Base-by-base conservation (phyloP, 2,113 vertebrate genomes). In the Xiphias gladius region DNA sequence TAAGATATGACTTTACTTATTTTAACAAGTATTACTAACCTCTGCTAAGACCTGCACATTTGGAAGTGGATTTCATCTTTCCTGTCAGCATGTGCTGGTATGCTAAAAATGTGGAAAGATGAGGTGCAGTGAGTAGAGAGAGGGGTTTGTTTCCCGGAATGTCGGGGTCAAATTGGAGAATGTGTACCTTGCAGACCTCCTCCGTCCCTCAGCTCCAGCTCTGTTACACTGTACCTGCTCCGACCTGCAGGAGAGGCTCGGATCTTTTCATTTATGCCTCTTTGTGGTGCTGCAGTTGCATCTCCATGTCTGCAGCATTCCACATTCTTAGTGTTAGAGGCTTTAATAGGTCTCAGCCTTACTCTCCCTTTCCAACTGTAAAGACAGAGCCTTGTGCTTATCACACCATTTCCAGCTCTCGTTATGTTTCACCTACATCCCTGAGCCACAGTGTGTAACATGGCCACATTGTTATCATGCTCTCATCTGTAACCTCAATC, bases 401-500 rank as follows among this genome's bases (percentile, higher is more conserved):
- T 91, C 87, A 5, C 76, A 77, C 80, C 39, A 64, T 76, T 88
- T 67, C 81, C 81, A 89, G 84, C 62, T 87, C 84, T 86, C 77
- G 84, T 89, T 85, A 80, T 84, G 66, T 90, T 88, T 84, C 80
- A 89, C 72, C 80, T 76, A 22, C 71, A 79, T 66, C 70, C 73
- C 61, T 1, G 26, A 83, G 79, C 66, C 77, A 48, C 80, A 67
- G 75, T 74, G 50, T 86, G 84, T 28, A 80, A 86, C 71, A 79
- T 50, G 32, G 72, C 73, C 79, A 73, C 61, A 63, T 59, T 85
- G 68, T 85, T 92, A 91, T 92, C 92, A 70, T 1, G 2, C 87
- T 79, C 68, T 88, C 83, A 91, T 92, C 88, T 88, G 54, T 88
- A 90, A 88, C 87, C 91, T 82, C 88, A 91, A 87, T 87, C 82